These are phyloP conservation scores for Vombatus ursinus DNA, from an alignment of 2,113 vertebrate species.

Conservation along the genomic window DNA sequence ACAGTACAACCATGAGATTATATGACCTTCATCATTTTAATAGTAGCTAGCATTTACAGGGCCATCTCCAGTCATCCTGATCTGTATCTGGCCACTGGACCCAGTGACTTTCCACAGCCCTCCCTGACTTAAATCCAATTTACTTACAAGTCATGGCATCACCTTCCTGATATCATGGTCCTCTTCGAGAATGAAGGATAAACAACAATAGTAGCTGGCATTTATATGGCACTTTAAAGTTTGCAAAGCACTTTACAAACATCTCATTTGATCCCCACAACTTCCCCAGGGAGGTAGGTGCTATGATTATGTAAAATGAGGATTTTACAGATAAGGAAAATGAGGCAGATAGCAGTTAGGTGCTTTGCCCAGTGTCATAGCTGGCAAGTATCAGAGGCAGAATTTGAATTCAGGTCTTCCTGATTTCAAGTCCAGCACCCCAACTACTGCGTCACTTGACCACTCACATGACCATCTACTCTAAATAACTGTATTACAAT, in stretches of 20 bases:
- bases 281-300: neutral
- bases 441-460: neutral
- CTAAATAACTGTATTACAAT: too few relatives aligned
- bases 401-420: neutral
- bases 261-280: neutral
- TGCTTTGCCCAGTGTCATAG: neutral
- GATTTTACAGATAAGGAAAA: neutral
- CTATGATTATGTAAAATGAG: neutral
- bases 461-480: neutral
- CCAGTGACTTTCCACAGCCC: too few relatives aligned
- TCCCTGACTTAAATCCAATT: too few relatives aligned
- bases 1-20: neutral
- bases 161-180: too few relatives aligned
- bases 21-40: neutral
- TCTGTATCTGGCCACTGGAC: too few relatives aligned
- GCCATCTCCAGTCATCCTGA: too few relatives aligned
- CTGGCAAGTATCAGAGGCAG: neutral
- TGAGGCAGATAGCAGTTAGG: neutral
- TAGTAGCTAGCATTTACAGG: neutral
- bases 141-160: too few relatives aligned
- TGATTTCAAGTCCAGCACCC: neutral
- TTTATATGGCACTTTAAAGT: neutral
- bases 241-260: neutral
- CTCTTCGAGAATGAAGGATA: too few relatives aligned
- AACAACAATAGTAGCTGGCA: too few relatives aligned